Conservation (phyloP, 2,113 vertebrate genomes). For the Poeciliopsis occidentalis region DNA sequence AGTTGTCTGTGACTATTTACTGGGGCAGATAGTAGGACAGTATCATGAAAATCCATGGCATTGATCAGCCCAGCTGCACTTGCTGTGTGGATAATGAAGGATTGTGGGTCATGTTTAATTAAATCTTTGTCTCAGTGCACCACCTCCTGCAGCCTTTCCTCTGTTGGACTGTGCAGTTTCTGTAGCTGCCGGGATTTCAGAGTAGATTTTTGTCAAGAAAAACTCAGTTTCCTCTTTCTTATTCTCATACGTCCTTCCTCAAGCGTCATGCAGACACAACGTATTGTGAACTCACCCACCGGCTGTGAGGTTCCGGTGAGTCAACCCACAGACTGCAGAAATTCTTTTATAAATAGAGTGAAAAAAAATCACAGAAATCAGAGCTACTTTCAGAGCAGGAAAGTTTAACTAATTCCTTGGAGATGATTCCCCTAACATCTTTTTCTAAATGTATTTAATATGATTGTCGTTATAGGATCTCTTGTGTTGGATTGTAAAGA, state of each 20-base stretch:
- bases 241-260: slow-evolving; percentile 29
- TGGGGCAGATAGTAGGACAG: slow-evolving; percentile 26
- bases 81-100: slow-evolving; percentile 40
- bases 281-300: not conserved
- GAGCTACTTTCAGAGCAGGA: not conserved
- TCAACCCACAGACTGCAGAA: not conserved
- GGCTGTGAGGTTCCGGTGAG: slow-evolving; percentile 4
- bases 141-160: not conserved
- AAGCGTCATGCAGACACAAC: slow-evolving; percentile 8
- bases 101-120: slow-evolving; percentile 75
- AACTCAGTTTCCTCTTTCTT: slow-evolving; percentile 48
- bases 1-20: slow-evolving; percentile 10
- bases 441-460: not conserved
- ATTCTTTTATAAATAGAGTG: not conserved
- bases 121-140: slow-evolving; percentile 44
- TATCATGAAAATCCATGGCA: slow-evolving; percentile 44
- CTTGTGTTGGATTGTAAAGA: not conserved
- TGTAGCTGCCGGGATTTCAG: slow-evolving; percentile 6
- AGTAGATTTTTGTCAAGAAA: slow-evolving; percentile 9
- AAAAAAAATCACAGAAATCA: not conserved
- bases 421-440: too few species aligned
- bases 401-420: too few species aligned
- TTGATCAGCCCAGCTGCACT: slow-evolving; percentile 57
- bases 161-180: not conserved
- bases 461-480: not conserved